These are phyloP conservation scores for Caenorhabditis afra DNA, from an alignment of 2,888 invertebrate genomes.

Conservation along the genomic window DNA sequence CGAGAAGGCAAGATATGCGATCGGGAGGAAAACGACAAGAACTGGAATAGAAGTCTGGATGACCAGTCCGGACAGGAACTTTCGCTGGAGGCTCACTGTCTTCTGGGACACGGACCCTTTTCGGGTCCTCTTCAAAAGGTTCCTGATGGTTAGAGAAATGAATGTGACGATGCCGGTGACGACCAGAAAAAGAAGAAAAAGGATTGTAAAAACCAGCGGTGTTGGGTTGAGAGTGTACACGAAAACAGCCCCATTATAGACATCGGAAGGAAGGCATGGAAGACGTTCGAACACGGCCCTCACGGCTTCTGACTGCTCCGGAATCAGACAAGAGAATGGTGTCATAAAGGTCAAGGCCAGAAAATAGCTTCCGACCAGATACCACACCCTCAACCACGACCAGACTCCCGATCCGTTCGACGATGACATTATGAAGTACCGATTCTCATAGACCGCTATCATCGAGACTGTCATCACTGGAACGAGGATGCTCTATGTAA, in stretches of 20 bases:
- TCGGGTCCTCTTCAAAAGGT: background rate
- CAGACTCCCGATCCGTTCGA: too few species aligned
- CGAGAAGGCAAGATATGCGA: background rate
- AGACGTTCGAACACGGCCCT: background rate
- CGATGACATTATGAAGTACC: too few species aligned
- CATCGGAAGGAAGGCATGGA: constrained; percentile 2
- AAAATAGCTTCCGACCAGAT: too few species aligned
- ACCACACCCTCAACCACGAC: too few species aligned
- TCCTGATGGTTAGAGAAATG: background rate
- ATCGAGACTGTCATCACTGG: too few species aligned
- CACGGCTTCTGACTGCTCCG: too few species aligned
- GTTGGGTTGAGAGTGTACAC: constrained; percentile 6
- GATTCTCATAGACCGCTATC: background rate
- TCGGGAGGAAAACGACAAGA: background rate
- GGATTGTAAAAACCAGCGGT: background rate
- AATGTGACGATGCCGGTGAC: background rate
- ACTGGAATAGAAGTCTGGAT: background rate
- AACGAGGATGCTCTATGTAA: too few species aligned
- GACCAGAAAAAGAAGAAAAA: background rate
- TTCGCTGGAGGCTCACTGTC: background rate
- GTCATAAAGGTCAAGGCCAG: too few species aligned
- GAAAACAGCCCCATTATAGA: background rate
- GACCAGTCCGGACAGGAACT: background rate
- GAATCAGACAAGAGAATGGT: too few species aligned
- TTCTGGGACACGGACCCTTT: background rate